Percentiles rank a stretch among this genome's conserved stretches.
phyloP scores from a whole-genome alignment of 2,888 invertebrate genomes.

The Diplolepis rosae region DNA sequence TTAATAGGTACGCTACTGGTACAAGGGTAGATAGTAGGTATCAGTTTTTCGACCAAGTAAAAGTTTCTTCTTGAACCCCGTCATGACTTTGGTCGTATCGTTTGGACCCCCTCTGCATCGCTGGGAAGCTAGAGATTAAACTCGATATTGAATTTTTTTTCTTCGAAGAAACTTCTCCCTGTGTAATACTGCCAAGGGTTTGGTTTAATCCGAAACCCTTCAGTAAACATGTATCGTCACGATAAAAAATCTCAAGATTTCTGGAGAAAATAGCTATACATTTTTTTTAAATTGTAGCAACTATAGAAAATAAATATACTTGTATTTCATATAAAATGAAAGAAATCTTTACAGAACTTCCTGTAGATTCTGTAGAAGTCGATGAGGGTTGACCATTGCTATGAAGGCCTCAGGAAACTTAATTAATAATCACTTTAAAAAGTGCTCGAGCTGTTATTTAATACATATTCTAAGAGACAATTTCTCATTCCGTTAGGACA shows the following conservation, averaged over 20 bases:
- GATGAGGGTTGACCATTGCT: no score
- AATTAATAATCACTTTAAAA: no score
- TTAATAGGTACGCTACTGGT: conserved; percentile 15
- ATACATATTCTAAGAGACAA: no score
- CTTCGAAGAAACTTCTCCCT: conserved; percentile 44
- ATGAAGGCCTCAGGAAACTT: no score
- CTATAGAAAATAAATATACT: no score
- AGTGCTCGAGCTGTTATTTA: no score
- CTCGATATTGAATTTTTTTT: conserved; percentile 59
- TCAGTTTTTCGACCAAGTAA: conserved; percentile 42
- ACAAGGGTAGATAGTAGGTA: conserved; percentile 47
- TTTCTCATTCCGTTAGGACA: no score
- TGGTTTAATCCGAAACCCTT: conserved; percentile 46
- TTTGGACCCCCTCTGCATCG: conserved; percentile 48
- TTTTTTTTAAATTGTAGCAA: no score
- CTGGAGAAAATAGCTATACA: neutral
- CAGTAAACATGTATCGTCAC: conserved; percentile 39
- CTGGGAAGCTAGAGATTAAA: conserved; percentile 57
- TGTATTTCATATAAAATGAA: no score
- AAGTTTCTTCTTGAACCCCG: conserved; percentile 48
- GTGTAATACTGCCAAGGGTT: conserved; percentile 45
- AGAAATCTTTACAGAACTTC: no score
- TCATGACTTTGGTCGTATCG: conserved; percentile 53
- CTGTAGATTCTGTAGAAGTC: no score
- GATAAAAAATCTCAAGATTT: neutral